A percentile compares a stretch with the other conserved stretches of the same genome.
Evolutionary conservation across 2,888 invertebrate genomes (phyloP).

Genomic region (Julus scanicus): DNA sequence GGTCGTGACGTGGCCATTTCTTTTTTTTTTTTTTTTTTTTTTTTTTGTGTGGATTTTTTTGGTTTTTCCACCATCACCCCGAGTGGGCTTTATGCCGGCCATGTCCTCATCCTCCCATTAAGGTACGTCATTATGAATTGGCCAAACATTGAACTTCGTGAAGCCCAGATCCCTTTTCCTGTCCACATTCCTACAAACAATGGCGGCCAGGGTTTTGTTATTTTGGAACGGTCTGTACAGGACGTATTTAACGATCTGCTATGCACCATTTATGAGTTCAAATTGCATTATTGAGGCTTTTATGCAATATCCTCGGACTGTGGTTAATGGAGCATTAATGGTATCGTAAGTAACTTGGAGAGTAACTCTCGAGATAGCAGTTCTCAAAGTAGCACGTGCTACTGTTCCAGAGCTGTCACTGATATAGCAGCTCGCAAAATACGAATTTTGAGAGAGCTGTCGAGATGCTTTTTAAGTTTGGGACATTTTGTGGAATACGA

Average conservation of each 20-base stretch:
- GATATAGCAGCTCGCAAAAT: no score
- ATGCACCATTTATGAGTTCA: neutral
- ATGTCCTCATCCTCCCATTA: constrained; percentile 31
- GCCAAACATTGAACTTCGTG: constrained; percentile 39
- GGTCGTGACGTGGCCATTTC: neutral
- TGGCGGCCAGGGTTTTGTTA: constrained; percentile 25
- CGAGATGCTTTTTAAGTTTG: no score
- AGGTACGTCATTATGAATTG: constrained; percentile 3
- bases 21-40: neutral
- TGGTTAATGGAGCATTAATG: neutral
- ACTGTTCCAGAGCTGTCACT: no score
- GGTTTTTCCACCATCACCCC: neutral
- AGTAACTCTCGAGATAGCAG: no score
- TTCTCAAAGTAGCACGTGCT: no score
- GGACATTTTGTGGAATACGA: no score
- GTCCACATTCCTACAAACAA: constrained; percentile 3
- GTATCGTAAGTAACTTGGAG: neutral
- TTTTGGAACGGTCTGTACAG: neutral
- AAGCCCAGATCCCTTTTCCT: constrained; percentile 42
- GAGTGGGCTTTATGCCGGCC: neutral
- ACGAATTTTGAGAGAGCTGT: no score
- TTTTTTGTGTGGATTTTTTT: no score
- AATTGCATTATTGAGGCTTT: neutral
- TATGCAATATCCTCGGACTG: neutral
- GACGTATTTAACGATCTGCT: constrained; percentile 15